These are phyloP conservation scores for Sweltsa coloradensis DNA, from an alignment of 1,140 invertebrate species.

Conservation along the genomic window DNA sequence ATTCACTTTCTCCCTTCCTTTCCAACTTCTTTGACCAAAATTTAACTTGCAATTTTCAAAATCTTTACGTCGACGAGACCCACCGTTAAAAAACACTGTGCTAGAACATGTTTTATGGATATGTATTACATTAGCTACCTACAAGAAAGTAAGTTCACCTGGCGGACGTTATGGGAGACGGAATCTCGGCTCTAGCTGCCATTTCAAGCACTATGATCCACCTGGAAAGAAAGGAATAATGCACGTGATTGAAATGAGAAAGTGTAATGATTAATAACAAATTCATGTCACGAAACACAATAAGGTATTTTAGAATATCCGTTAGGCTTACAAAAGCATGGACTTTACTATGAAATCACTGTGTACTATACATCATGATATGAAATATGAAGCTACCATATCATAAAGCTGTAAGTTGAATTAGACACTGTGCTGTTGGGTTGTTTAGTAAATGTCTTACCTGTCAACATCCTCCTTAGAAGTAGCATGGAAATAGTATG, in stretches of 20 bases:
- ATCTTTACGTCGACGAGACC: too few species aligned
- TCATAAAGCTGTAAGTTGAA: not conserved
- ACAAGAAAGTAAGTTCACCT: constrained; percentile 8
- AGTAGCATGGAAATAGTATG: constrained; percentile 39
- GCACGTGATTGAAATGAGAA: not conserved
- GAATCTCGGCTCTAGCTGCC: constrained; percentile 37
- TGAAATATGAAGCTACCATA: constrained; percentile 12
- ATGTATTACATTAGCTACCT: too few species aligned
- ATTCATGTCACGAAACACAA: constrained; percentile 5
- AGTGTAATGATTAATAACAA: constrained; percentile 6
- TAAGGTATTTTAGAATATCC: not conserved
- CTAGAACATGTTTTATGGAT: too few species aligned
- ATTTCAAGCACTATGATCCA: constrained; percentile 35
- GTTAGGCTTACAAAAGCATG: not conserved
- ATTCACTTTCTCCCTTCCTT: too few species aligned
- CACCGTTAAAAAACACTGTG: too few species aligned
- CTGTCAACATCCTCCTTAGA: constrained; percentile 32
- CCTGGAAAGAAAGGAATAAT: constrained; percentile 20
- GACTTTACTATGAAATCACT: too few species aligned
- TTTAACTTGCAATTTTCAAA: too few species aligned
- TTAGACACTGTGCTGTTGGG: not conserved
- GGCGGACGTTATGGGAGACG: constrained; percentile 12
- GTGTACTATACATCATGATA: not conserved
- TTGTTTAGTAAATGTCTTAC: constrained; percentile 22
- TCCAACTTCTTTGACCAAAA: too few species aligned